These are phyloP conservation scores for Thamnophis elegans DNA, from an alignment of 2,797 vertebrate genomes.

Conservation along the genomic window DNA sequence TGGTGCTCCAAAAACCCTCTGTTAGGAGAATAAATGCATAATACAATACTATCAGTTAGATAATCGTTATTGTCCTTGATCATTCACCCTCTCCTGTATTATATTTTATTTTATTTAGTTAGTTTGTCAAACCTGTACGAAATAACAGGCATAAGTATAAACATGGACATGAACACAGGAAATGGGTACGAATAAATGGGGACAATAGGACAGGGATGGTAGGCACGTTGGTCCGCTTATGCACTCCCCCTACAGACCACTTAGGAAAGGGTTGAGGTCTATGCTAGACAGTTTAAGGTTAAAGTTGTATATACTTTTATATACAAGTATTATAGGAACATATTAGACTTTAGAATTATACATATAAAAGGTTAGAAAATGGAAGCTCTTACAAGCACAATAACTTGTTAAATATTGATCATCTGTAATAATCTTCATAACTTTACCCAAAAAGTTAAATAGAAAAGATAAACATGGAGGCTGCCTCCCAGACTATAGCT, in stretches of 20 bases:
- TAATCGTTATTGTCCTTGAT: conserved; percentile 14
- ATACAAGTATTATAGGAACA: background rate
- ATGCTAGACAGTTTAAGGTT: no score
- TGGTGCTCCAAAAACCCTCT: conserved; percentile 6
- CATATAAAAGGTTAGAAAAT: background rate
- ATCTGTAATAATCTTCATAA: background rate
- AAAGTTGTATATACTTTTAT: background rate
- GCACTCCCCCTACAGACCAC: no score
- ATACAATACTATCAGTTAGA: conserved; percentile 8
- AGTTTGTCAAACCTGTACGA: no score
- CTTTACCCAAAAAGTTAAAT: background rate
- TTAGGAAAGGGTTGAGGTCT: no score
- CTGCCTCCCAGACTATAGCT: background rate
- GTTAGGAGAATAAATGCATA: fast-evolving
- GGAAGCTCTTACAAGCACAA: background rate
- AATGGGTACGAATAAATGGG: no score
- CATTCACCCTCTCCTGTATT: background rate
- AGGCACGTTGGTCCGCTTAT: no score
- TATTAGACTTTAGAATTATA: background rate
- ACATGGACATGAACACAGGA: no score
- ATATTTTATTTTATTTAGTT: no score
- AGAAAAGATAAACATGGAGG: background rate
- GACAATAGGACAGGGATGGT: no score
- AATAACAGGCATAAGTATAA: no score
- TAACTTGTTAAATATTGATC: background rate